phyloP scores from a whole-genome alignment of 2,797 vertebrate genomes.

The Sebastes nivosus region DNA sequence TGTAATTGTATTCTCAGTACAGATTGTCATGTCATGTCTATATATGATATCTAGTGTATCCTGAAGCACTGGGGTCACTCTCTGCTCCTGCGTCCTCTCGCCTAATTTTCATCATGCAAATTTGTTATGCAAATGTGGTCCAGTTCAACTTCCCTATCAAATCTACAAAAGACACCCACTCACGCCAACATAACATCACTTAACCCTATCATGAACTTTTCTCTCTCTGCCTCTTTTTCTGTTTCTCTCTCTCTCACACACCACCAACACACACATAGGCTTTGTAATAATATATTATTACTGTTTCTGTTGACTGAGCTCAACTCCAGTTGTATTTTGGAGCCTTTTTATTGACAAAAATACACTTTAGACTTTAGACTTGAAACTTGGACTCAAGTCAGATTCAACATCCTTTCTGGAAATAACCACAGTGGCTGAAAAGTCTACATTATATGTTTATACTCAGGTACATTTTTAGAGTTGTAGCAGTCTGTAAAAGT shows the following conservation, averaged over 20 bases:
- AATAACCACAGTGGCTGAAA: not conserved
- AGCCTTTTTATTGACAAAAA: not conserved
- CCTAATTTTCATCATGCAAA: constrained; percentile 61
- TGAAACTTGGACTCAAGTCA: not conserved
- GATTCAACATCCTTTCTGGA: not conserved
- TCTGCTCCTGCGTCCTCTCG: not conserved
- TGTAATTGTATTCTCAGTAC: not conserved
- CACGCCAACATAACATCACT: not conserved
- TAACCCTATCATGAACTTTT: not conserved
- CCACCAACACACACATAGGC: not conserved
- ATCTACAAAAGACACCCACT: not conserved
- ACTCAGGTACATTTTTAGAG: not conserved
- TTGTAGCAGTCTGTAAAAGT: not conserved
- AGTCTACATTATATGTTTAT: not conserved
- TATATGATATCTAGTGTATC: not conserved
- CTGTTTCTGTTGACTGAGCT: not conserved
- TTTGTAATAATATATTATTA: not conserved
- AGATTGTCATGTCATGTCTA: not conserved
- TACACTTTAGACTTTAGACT: not conserved
- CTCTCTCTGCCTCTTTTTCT: not conserved
- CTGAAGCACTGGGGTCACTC: not conserved
- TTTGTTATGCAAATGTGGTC: constrained; percentile 37
- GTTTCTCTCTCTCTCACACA: not conserved
- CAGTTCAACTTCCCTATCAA: constrained; percentile 8
- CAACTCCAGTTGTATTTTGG: not conserved